Evolutionary conservation across 2,888 invertebrate genomes (phyloP).

Genomic region (Synergus gifuensis): DNA sequence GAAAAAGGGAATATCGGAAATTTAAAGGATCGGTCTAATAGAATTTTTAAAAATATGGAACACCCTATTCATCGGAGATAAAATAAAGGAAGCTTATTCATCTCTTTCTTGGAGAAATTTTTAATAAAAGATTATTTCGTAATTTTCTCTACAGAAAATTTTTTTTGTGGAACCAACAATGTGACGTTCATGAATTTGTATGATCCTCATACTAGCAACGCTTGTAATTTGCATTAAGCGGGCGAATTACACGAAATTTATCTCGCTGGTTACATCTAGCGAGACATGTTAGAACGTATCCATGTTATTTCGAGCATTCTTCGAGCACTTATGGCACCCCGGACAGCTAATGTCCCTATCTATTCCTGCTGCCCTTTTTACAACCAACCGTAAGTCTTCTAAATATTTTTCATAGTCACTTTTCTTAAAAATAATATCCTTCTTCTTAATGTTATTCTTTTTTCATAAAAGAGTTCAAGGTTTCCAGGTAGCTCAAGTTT

Average conservation of each 20-base stretch:
- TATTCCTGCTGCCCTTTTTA: constrained; percentile 52
- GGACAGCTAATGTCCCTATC: constrained; percentile 65
- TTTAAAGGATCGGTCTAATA: background rate
- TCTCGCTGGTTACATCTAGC: constrained; percentile 62
- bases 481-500: no score
- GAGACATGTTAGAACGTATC: constrained; percentile 63
- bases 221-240: constrained; percentile 70
- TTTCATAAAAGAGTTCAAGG: background rate
- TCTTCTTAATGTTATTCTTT: constrained; percentile 47
- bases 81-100: background rate
- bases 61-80: background rate
- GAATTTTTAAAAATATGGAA: background rate
- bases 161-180: background rate
- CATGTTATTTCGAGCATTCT: constrained; percentile 63
- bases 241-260: constrained; percentile 71
- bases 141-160: background rate
- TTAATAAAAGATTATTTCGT: background rate
- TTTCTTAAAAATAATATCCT: constrained; percentile 46
- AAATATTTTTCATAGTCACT: background rate
- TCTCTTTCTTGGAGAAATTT: no score
- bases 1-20: background rate
- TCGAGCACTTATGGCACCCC: constrained; percentile 64
- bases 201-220: constrained; percentile 55
- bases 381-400: background rate
- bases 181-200: constrained; percentile 52